Evolutionary conservation across 2,797 vertebrate species (phyloP), one percentile per base, ranked within the genome.

Genomic region (Delichon dasypus): DNA sequence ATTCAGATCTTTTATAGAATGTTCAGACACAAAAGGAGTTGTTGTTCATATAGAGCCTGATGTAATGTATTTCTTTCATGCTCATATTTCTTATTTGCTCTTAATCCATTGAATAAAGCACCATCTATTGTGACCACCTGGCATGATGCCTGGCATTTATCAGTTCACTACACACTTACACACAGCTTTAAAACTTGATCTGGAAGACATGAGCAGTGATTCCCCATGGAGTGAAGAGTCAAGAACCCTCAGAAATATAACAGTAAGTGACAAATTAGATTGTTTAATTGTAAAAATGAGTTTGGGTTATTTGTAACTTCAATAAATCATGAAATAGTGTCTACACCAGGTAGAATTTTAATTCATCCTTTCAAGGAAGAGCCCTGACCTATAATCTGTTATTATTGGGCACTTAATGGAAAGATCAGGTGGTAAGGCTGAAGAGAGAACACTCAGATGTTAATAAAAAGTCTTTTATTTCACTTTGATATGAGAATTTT

Each of bases 231-330:
- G 27, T 3, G 50, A 85, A 70, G 34, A 87, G 77, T 76, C 60
- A 65, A 85, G 53, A 61, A 51, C 38, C 13, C 68, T 67, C 27
- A 81, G 30, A 89, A 51, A 89, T 61, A 23, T 34, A 88, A 80
- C 27, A 80, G 21, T 40, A 78, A 92, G 34, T 60, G 78, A 92
- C 76, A 84, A 92, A 96, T 95, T 89, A 92, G 50, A 66, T 90
- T 80, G 38, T 72, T 50, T 65, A 86, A 93, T 95, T 95, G 90
- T 71, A 94, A 94, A 93, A 30, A 85, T 50, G 77, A 34, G 13
- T 88, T 70, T 72, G 78, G 80, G 66, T 54, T 88, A 82, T 93
- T 88, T 94, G 53, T 90, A 94, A 91, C 89, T 84, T 92, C 71
- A 82, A 57, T 91, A 94, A 94, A 93, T 96, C 54, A 88, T 86